Evolutionary conservation across 2,888 invertebrate species (phyloP), one percentile per base, ranked within the genome.

Genomic region (Idaea dimidiata): DNA sequence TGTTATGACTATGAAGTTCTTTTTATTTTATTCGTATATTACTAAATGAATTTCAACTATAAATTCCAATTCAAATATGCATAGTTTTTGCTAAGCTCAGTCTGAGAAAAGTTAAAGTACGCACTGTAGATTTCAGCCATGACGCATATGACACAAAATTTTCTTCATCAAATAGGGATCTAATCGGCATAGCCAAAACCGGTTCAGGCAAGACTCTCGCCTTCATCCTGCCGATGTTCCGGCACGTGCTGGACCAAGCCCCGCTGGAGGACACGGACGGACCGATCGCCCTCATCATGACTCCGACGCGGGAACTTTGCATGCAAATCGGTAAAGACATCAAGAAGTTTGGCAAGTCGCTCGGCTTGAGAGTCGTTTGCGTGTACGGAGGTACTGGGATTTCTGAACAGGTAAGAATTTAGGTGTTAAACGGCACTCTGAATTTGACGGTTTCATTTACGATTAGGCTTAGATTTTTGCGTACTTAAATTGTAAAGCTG

Each of bases 311-410:
- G 67, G 99, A 99, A 81, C 94, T 99, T 1, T 99, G 99, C 79
- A 98, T 99, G 97, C 99, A 99, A 90, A 99, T 99, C 62, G 98
- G 98, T 58, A 94, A 97, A 95, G 99, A 99, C 78, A 98, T 98
- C 64, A 97, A 96, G 72, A 98, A 97, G 83, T 99, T 99, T 80
- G 96, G 97, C 0, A 99, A 98, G 81, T 95, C 97, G 0, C 86
- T 98, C 3, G 96, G 96, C 1, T 84, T 99, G 66, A 95, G 96
- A 55, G 97, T 97, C 0, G 99, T 99, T 0, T 99, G 99, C 81
- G 99, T 99, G 0, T 99, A 99, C 80, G 99, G 99, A 16, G 99
- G 99, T 4, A 99, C 99, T 0, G 99, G 99, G 0, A 98, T 98
- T 69, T 97, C 97, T 0, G 98, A 98, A 84, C 97, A 97, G 92